Evolutionary conservation across 2,113 vertebrate species (phyloP).

Genomic region (Uria aalge): DNA sequence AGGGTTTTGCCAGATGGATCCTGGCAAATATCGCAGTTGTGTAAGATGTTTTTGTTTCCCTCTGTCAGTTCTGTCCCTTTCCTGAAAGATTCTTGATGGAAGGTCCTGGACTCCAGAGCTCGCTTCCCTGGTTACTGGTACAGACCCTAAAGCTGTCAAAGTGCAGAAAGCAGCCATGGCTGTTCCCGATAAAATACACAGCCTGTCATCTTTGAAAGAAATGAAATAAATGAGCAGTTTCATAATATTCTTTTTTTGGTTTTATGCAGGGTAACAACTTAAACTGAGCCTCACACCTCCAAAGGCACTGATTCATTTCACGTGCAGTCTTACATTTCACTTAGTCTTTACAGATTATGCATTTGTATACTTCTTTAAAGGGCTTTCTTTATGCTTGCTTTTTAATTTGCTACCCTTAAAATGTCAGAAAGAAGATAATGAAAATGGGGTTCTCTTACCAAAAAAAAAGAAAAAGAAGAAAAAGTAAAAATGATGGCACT

Average conservation of each 20-base stretch:
- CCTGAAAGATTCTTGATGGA: neutral
- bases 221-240: constrained; percentile 49
- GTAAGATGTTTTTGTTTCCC: neutral
- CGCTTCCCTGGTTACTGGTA: neutral
- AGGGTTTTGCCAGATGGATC: neutral
- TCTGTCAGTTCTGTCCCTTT: neutral
- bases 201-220: constrained; percentile 37
- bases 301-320: constrained; percentile 56
- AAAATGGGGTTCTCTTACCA: constrained; percentile 5
- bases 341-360: neutral
- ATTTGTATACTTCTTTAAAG: neutral
- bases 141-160: neutral
- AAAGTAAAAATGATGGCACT: neutral
- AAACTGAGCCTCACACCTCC: constrained; percentile 41
- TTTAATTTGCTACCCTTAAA: constrained; percentile 17
- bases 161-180: neutral
- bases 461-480: neutral
- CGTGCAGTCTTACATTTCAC: neutral
- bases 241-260: constrained; percentile 45
- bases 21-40: neutral
- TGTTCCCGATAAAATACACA: neutral
- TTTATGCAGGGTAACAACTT: constrained; percentile 6
- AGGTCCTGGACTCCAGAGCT: neutral
- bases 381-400: neutral
- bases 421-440: constrained; percentile 32